These are phyloP conservation scores for Rhabdornis inornatus DNA, from an alignment of 2,113 vertebrate species.

Conservation along the genomic window DNA sequence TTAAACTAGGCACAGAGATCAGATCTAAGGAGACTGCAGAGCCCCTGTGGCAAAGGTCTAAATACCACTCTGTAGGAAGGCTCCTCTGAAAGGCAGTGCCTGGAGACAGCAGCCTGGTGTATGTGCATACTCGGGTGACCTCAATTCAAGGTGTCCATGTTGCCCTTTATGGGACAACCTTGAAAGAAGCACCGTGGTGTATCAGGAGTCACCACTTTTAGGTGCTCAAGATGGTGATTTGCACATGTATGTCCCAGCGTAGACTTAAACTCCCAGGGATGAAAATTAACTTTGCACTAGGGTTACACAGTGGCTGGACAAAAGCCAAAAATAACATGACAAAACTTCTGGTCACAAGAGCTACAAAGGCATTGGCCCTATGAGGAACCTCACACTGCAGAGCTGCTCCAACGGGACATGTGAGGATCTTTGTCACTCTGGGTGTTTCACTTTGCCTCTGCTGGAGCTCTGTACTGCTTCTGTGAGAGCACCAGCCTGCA, in stretches of 20 bases:
- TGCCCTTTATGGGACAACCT: not conserved
- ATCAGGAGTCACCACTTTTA: not conserved
- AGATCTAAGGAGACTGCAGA: not conserved
- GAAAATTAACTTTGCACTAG: not conserved
- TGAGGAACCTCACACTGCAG: not conserved
- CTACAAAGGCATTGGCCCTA: not conserved
- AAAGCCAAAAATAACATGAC: not conserved
- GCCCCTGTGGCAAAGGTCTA: not conserved
- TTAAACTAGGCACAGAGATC: not conserved
- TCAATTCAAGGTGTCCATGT: fast-evolving
- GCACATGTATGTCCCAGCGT: fast-evolving
- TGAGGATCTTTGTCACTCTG: not conserved
- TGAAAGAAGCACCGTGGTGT: not conserved
- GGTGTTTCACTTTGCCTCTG: not conserved
- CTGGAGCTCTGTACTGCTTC: not conserved
- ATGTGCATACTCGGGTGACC: not conserved
- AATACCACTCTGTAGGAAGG: not conserved
- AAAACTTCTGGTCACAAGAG: not conserved
- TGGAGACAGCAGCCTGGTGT: not conserved
- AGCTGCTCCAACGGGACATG: fast-evolving
- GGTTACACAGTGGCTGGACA: not conserved
- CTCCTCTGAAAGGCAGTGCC: not conserved
- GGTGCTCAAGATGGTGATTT: not conserved
- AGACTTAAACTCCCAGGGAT: not conserved
- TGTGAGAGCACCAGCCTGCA: not conserved